Evolutionary conservation across 2,888 invertebrate genomes (phyloP).

Genomic region (Hirtodrosophila confusa): DNA sequence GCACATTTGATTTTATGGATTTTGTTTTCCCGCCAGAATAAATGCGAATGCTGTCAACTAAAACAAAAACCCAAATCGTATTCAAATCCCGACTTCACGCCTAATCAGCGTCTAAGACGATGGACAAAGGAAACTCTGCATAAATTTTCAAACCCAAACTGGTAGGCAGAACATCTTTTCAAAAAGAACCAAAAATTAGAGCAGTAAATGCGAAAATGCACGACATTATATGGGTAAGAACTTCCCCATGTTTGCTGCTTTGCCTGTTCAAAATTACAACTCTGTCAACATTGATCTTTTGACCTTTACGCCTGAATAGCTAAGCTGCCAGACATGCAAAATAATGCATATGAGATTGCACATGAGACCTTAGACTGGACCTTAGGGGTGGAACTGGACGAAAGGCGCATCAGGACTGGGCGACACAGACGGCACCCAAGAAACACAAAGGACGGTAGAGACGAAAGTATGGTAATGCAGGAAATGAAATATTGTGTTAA

Average conservation of each 20-base stretch:
- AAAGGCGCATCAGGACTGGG: conserved; percentile 52
- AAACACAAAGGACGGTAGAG: neutral
- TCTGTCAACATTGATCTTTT: conserved; percentile 78
- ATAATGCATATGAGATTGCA: conserved; percentile 75
- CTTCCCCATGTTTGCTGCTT: conserved; percentile 23
- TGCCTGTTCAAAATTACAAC: conserved; percentile 43
- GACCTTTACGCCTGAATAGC: conserved; percentile 80
- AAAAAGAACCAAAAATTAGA: conserved; percentile 55
- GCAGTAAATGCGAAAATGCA: conserved; percentile 55
- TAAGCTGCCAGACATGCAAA: conserved; percentile 77
- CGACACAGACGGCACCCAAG: conserved; percentile 4
- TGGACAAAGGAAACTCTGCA: conserved; percentile 58
- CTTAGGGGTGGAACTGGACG: conserved; percentile 64
- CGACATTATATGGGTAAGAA: conserved; percentile 35
- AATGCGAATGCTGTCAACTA: conserved; percentile 26
- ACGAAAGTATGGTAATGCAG: conserved; percentile 3
- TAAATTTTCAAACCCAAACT: conserved; percentile 47
- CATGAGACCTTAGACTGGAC: conserved; percentile 17
- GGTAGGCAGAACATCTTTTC: conserved; percentile 6
- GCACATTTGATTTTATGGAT: neutral
- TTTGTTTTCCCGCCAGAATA: conserved; percentile 63
- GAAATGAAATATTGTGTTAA: conserved; percentile 20
- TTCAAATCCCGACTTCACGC: conserved; percentile 76
- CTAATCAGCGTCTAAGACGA: conserved; percentile 66
- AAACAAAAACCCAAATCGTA: conserved; percentile 46